These are phyloP conservation scores for Antigone vipio DNA, from an alignment of 2,113 vertebrate species.

Conservation along the genomic window DNA sequence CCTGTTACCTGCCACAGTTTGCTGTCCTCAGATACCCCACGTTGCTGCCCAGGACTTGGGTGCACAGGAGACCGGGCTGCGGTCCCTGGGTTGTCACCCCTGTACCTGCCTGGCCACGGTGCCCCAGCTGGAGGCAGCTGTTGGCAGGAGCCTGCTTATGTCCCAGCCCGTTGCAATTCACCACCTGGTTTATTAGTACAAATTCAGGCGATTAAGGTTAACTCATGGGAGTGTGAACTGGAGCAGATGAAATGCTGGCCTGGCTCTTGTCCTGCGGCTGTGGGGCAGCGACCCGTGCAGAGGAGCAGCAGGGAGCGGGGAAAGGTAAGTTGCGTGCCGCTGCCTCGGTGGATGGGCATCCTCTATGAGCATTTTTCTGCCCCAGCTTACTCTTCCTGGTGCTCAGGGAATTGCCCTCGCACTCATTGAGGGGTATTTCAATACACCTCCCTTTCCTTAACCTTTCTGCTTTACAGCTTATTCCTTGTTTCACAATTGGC, in stretches of 20 bases:
- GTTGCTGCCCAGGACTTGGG: fast-evolving
- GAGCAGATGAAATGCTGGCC: neutral
- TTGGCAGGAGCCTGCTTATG: neutral
- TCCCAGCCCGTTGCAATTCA: neutral
- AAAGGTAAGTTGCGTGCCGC: fast-evolving
- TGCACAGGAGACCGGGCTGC: neutral
- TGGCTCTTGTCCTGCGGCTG: neutral
- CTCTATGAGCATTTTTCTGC: neutral
- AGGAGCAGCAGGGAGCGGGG: neutral
- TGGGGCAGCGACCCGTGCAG: fast-evolving
- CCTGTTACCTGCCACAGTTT: neutral
- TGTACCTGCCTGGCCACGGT: neutral
- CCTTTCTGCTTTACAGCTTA: neutral
- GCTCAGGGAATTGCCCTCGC: neutral
- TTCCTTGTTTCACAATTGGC: neutral
- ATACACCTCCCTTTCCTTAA: neutral
- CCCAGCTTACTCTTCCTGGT: neutral
- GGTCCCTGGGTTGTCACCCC: no score
- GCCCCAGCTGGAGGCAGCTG: neutral
- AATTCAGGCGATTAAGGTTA: neutral
- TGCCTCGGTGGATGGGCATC: neutral
- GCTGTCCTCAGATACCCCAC: neutral
- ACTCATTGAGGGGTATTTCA: neutral
- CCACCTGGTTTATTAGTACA: neutral
- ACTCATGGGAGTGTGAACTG: fast-evolving